phyloP scores from a whole-genome alignment of 2,888 invertebrate genomes.

The Ormyrus pomaceus region DNA sequence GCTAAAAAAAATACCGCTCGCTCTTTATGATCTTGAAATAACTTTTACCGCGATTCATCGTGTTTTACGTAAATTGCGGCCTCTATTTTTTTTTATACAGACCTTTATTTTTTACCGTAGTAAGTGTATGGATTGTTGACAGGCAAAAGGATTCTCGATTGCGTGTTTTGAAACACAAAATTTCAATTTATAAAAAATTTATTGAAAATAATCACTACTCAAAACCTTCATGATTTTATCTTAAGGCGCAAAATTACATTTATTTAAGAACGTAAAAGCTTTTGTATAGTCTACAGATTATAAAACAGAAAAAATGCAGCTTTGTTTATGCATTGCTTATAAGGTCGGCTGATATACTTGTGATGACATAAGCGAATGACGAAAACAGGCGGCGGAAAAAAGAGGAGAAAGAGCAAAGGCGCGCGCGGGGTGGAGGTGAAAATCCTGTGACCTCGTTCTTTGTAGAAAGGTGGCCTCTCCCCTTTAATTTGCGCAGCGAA shows the following conservation, averaged over 20 bases:
- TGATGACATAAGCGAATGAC: constrained; percentile 31
- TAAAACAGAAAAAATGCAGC: constrained; percentile 8
- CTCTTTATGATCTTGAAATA: constrained; percentile 50
- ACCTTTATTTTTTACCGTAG: constrained; percentile 60
- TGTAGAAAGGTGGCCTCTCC: not conserved
- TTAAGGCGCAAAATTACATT: no score
- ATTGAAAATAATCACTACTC: no score
- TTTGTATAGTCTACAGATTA: no score
- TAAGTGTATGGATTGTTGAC: no score
- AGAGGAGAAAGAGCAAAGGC: constrained; percentile 14
- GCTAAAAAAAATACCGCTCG: constrained; percentile 58
- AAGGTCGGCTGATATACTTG: constrained; percentile 7
- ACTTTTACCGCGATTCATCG: constrained; percentile 42
- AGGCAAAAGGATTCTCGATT: no score
- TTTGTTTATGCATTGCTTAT: not conserved
- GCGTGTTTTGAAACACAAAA: no score
- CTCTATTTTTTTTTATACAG: constrained; percentile 29
- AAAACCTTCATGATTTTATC: no score
- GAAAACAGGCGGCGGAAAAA: not conserved
- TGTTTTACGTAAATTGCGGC: constrained; percentile 37
- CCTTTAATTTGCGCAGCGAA: constrained; percentile 18
- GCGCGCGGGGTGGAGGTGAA: not conserved
- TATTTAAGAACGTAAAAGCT: no score
- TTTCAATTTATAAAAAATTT: no score
- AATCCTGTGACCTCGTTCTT: constrained; percentile 41